phyloP scores from a whole-genome alignment of 2,797 vertebrate genomes.

The Lepilemur ruficaudatus region DNA sequence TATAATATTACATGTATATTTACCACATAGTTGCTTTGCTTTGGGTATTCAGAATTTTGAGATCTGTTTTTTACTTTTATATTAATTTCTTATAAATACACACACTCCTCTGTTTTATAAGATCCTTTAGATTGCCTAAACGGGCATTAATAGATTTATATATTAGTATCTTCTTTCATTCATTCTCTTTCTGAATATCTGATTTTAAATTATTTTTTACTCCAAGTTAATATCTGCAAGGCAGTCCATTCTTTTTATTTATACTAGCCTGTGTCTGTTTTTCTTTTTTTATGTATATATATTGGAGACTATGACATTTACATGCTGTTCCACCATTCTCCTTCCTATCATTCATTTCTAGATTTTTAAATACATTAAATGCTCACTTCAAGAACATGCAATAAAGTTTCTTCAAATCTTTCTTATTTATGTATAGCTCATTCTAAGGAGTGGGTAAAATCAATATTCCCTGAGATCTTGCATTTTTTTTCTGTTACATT shows the following conservation, averaged over 20 bases:
- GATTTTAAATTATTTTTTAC: not conserved
- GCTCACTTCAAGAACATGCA: not conserved
- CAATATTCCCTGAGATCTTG: not conserved
- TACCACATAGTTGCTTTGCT: not conserved
- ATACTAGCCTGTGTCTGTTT: not conserved
- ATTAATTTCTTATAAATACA: not conserved
- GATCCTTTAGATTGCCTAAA: not conserved
- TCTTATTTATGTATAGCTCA: not conserved
- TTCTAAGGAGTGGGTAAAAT: not conserved
- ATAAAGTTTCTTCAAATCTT: not conserved
- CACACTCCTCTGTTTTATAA: not conserved
- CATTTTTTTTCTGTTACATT: not conserved
- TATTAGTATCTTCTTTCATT: not conserved
- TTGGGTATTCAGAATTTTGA: not conserved
- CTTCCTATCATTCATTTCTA: not conserved
- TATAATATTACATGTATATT: not conserved
- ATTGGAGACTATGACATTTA: not conserved
- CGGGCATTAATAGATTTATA: not conserved
- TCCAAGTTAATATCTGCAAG: not conserved
- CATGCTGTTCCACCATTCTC: not conserved
- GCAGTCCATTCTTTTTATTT: not conserved
- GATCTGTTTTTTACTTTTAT: not conserved
- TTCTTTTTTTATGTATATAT: not conserved
- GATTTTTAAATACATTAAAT: not conserved
- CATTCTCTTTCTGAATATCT: not conserved